Base-by-base conservation (phyloP, 2,888 invertebrate genomes). In the Caenorhabditis doughertyi region DNA sequence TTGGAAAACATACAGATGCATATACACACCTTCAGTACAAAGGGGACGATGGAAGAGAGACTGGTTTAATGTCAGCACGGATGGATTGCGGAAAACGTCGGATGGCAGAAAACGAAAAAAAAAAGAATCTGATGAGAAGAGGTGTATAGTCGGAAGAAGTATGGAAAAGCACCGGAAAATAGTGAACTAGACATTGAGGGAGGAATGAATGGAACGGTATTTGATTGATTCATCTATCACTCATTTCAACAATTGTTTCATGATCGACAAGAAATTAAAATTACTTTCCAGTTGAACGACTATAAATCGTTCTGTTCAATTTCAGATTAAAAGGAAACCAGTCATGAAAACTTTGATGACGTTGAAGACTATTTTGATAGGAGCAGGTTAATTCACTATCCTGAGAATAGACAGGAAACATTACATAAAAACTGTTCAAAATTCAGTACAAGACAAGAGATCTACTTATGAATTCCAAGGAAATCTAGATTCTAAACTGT, bases 1-100 rank as follows among this genome's bases (percentile, higher is more conserved):
- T 73, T 39, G 53, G 62, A 55, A 70, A 55, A 62, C 60, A 70
- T 47, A 62, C 51, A 56, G 35, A 60, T 60, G 51, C 64, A 64
- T 44, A 47, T 49, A 74, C 64, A 70, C 70, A 60, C 65, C 64
- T 74, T 49, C 74, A 65, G 74, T 56, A 65, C 65, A 65, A 74
- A 65, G 74, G 65, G 64, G 58, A 58, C 47, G 44, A 23, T 21
- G 27, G 23, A 32, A 42, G 16, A 25, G 49, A 65, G 74, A 74
- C 74, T 74, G 74, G 74, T 74, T 74, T 67, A 67, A 67, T 74
- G 74, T 56, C 74, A 74, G 60, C 72, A 72, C 56, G 72, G 62
- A 62, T 64, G 65, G 73, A 64, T 73, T 73, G 73, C 74, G 56
- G 74, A 67, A 74, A 65, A 39, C 35, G 56, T 56, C 55, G 51